Evolutionary conservation across 2,797 vertebrate species (phyloP), one percentile per base, ranked within the genome.

Genomic region (Sciurus vulgaris): DNA sequence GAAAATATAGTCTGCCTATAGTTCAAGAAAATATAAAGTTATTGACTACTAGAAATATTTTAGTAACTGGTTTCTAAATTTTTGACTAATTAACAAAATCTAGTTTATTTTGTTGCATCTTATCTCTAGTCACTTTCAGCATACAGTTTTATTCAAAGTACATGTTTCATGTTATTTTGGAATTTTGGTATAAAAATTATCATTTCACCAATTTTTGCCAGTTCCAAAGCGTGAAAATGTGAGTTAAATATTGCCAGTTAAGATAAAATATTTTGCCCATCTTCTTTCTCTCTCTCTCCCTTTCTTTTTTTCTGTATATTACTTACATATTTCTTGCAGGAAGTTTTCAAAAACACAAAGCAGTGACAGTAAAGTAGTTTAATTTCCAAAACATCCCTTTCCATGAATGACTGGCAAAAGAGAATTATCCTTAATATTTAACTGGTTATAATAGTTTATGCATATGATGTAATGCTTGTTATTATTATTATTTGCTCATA

Each of bases 91-190:
- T n/a, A 93, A 44, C 61, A 94, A 81, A 91, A 69, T 92, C 30
- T 81, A 92, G 84, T 38, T 41, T 63, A 2, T 96, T 97, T 73
- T 93, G 12, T 51, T 93, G n/a, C 72, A 88, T 67, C 47, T 95
- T 90, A 22, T 74, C 56, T 90, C 49, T 78, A 38, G 67, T 97
- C 44, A 94, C 5, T 0, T 2, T 88, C 82, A 89, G 86, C 77
- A 35, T 26, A 30, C 74, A 79, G 67, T 77, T 96, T 94, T 86
- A 26, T 61, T 44, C 30, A 51, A 95, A 97, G 70, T 1, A 77
- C 74, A 92, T 69, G 91, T 96, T 96, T 97, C 86, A 93, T 61
- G 76, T 94, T 94, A 95, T 91, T 74, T 70, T 97, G 76, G 8
- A 47, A 20, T 96, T 87, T 85, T 38, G 76, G 69, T 97, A 85